Conservation (phyloP, 2,113 vertebrate genomes). For the Cephalopholis sonnerati region DNA sequence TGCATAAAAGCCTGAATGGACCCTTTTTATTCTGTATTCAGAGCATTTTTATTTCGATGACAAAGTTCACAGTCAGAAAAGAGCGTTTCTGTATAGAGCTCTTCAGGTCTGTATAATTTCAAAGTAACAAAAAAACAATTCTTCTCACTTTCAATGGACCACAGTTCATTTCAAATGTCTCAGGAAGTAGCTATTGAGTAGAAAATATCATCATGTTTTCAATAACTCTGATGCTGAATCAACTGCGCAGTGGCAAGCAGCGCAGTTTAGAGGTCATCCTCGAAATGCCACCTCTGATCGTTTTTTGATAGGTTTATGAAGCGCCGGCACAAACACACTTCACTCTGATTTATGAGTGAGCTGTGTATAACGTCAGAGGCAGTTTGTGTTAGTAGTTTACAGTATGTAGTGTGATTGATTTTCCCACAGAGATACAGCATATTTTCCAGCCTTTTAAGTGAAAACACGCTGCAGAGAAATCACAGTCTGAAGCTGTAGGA, state of each 20-base stretch:
- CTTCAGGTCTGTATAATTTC: slow-evolving; percentile 53
- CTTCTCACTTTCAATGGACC: slow-evolving; percentile 52
- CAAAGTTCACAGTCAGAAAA: slow-evolving; percentile 42
- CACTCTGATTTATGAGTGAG: slow-evolving; percentile 58
- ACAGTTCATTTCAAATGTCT: slow-evolving; percentile 58
- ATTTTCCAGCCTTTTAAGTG: slow-evolving; percentile 41
- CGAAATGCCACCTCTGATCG: slow-evolving; percentile 68
- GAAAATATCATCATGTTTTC: slow-evolving; percentile 65
- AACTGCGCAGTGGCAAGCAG: slow-evolving; percentile 39
- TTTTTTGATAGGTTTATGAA: slow-evolving; percentile 60
- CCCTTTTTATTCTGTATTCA: slow-evolving; percentile 45
- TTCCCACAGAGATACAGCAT: slow-evolving; percentile 22
- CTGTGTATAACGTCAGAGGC: slow-evolving; percentile 23
- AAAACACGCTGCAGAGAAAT: neutral
- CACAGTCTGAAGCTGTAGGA: neutral
- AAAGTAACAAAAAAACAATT: slow-evolving; percentile 53
- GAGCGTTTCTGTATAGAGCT: slow-evolving; percentile 43
- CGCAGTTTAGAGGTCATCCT: slow-evolving; percentile 69
- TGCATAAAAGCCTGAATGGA: slow-evolving; percentile 40
- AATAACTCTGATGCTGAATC: slow-evolving; percentile 61
- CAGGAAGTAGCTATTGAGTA: slow-evolving; percentile 63
- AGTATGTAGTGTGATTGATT: slow-evolving; percentile 39
- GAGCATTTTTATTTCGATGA: slow-evolving; percentile 47
- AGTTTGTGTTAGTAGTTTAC: slow-evolving; percentile 29
- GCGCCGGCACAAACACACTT: slow-evolving; percentile 28